Evolutionary conservation across 1,140 invertebrate genomes (phyloP).

Genomic region (Cataglyphis hispanica): DNA sequence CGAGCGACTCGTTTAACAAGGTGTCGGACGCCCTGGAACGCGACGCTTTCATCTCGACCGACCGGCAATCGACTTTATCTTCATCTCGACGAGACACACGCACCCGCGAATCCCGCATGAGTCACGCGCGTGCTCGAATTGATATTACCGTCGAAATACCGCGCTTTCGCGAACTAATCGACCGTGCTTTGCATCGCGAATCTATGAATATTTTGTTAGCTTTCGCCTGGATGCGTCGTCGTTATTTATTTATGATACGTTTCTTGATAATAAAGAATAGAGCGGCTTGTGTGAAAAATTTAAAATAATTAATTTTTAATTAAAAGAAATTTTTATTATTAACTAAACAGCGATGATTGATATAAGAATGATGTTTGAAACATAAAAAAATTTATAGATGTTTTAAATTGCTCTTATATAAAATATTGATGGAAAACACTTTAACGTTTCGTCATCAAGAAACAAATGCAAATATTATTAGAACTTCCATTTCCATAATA

Average conservation of each 20-base stretch:
- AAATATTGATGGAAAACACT: background rate
- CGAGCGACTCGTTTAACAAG: constrained; percentile 84
- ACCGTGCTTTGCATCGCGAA: background rate
- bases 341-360: too few relatives aligned
- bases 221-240: too few relatives aligned
- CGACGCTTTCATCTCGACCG: constrained; percentile 83
- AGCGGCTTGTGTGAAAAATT: background rate
- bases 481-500: background rate
- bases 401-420: background rate
- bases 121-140: constrained; percentile 82
- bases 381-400: too few relatives aligned
- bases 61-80: constrained; percentile 83
- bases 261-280: too few relatives aligned
- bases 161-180: constrained; percentile 35
- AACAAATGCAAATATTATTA: background rate
- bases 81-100: constrained; percentile 80
- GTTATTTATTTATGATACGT: too few relatives aligned
- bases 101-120: constrained; percentile 72
- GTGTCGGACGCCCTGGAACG: constrained; percentile 83
- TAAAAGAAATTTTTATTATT: too few relatives aligned
- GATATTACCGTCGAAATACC: constrained; percentile 74
- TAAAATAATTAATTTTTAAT: background rate
- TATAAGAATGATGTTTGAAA: too few relatives aligned
- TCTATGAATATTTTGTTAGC: background rate
- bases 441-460: background rate